Percentiles rank a stretch among this genome's conserved stretches.
These are phyloP conservation scores for Diarsia mendica DNA, from an alignment of 2,888 invertebrate genomes.

Conservation along the genomic window DNA sequence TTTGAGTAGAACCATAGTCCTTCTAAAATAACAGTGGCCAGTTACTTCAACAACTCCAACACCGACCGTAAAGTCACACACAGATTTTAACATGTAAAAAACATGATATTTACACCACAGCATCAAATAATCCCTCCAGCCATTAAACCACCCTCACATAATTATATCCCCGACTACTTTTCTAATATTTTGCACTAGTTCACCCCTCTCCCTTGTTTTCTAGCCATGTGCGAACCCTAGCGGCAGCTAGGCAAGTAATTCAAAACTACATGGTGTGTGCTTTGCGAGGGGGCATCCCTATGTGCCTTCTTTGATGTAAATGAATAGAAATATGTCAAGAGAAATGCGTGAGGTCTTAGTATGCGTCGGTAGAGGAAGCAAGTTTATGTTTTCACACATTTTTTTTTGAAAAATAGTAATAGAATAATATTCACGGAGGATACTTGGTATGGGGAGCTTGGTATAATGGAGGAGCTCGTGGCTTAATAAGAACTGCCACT, in stretches of 20 bases:
- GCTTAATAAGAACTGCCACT: too few species aligned
- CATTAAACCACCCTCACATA: conserved; percentile 48
- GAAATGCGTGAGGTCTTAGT: conserved; percentile 59
- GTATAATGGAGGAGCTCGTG: too few species aligned
- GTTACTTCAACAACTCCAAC: too few species aligned
- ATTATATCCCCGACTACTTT: conserved; percentile 43
- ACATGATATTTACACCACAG: conserved; percentile 16
- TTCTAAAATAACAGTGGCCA: too few species aligned
- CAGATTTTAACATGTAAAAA: background rate
- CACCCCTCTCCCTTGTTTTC: conserved; percentile 31
- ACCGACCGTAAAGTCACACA: too few species aligned
- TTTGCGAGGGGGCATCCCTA: conserved; percentile 48
- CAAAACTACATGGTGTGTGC: conserved; percentile 54
- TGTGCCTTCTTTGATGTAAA: conserved; percentile 76
- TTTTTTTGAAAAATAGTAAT: background rate
- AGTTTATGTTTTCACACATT: background rate
- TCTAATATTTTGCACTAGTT: conserved; percentile 42
- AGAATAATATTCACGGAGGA: too few species aligned
- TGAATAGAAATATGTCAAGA: conserved; percentile 82
- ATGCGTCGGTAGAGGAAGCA: background rate
- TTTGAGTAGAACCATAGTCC: too few species aligned
- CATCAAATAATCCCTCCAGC: conserved; percentile 3
- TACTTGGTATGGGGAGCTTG: too few species aligned
- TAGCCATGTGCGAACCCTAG: conserved; percentile 41
- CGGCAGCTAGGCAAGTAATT: conserved; percentile 32